Percentiles rank a stretch among this genome's conserved stretches.
phyloP scores from a whole-genome alignment of 2,797 vertebrate species.

The Galago senegalensis region DNA sequence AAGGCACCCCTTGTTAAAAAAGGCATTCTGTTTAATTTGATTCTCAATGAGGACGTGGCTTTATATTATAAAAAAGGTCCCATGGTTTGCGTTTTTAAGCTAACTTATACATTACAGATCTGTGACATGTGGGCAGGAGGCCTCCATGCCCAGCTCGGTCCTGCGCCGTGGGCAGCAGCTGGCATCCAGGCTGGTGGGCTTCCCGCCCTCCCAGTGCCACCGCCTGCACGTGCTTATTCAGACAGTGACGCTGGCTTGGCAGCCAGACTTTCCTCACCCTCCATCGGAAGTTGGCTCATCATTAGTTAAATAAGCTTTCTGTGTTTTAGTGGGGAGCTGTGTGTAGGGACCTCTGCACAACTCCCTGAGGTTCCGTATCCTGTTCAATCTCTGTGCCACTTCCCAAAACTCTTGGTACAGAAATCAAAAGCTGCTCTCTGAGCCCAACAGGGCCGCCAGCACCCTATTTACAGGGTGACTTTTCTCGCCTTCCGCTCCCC shows the following conservation, averaged over 20 bases:
- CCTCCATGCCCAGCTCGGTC: accelerated
- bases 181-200: constrained; percentile 78
- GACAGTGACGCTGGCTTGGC: constrained; percentile 66
- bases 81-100: not conserved
- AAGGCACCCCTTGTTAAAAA: not conserved
- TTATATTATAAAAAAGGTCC: not conserved
- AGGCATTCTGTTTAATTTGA: not conserved
- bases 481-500: not conserved
- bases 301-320: constrained; percentile 34
- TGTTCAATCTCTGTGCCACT: constrained; percentile 44
- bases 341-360: not conserved
- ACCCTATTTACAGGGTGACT: not conserved
- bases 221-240: constrained; percentile 48
- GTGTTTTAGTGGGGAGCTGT: constrained; percentile 41
- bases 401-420: constrained; percentile 40
- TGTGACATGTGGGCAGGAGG: not conserved
- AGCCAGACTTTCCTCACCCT: constrained; percentile 30
- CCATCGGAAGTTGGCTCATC: constrained; percentile 27
- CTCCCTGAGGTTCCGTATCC: not conserved
- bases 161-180: constrained; percentile 67
- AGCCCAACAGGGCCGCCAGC: not conserved
- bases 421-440: not conserved
- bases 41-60: not conserved
- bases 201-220: constrained; percentile 79
- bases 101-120: not conserved